Evolutionary conservation across 2,797 vertebrate species (phyloP).

Genomic region (Falco concolor): DNA sequence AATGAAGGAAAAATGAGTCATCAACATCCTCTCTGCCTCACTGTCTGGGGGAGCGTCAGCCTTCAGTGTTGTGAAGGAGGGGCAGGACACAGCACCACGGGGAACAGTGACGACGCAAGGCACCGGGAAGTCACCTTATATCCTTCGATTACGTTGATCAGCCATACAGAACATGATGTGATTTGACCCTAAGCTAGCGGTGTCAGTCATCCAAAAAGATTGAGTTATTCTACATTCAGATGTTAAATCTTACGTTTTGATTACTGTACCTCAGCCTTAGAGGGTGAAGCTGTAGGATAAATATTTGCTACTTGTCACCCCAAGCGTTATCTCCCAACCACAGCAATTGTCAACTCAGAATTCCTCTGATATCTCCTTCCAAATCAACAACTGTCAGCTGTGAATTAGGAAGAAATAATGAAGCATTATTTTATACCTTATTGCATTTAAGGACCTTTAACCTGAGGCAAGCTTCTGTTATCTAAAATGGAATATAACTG

Average conservation of each 20-base stretch:
- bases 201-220: neutral
- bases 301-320: neutral
- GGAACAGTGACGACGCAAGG: neutral
- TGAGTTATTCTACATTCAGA: neutral
- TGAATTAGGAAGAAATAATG: neutral
- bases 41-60: neutral
- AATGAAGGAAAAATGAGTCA: slow-evolving; percentile 42
- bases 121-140: neutral
- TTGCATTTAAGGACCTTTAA: neutral
- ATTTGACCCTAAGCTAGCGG: neutral
- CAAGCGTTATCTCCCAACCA: neutral
- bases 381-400: neutral
- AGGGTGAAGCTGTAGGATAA: neutral
- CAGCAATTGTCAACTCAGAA: neutral
- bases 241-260: neutral
- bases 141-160: neutral
- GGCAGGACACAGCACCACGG: neutral
- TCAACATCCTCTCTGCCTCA: neutral
- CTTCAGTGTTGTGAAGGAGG: neutral
- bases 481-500: neutral
- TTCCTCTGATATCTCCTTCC: neutral
- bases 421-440: neutral
- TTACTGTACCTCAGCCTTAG: neutral
- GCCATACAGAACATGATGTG: neutral
- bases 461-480: neutral